Conservation (phyloP, 2,113 vertebrate genomes). For the Acanthisitta chloris region DNA sequence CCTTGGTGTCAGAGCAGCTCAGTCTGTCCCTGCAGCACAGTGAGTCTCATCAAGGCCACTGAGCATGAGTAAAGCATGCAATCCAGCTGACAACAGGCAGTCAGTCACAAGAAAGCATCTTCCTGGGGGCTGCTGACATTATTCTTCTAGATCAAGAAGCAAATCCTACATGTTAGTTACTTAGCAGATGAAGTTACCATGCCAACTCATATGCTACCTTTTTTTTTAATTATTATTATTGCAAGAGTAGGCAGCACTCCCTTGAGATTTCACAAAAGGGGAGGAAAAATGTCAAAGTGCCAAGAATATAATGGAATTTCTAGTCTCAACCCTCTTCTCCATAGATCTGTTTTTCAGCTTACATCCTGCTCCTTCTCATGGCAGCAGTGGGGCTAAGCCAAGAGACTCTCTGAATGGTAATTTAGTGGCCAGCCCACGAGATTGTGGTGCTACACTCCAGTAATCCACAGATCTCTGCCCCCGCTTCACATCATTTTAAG, state of each 20-base stretch:
- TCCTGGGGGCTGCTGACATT: constrained; percentile 55
- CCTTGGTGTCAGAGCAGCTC: not conserved
- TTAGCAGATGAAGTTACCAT: constrained; percentile 70
- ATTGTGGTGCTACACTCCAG: constrained; percentile 51
- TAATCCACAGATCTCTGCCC: not conserved
- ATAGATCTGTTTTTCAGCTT: constrained; percentile 47
- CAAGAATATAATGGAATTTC: constrained; percentile 54
- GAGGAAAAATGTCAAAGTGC: constrained; percentile 60
- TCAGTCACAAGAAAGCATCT: constrained; percentile 15
- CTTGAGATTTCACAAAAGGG: constrained; percentile 58
- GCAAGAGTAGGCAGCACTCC: constrained; percentile 38
- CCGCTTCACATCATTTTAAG: constrained; percentile 20
- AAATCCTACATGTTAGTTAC: constrained; percentile 56
- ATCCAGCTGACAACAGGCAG: not conserved
- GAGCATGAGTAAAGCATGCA: not conserved
- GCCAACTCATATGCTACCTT: constrained; percentile 64
- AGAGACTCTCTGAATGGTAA: constrained; percentile 46
- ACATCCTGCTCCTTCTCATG: not conserved
- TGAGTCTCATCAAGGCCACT: not conserved
- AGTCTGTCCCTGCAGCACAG: not conserved
- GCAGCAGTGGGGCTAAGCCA: constrained; percentile 25
- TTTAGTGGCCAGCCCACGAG: constrained; percentile 54
- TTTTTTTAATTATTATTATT: constrained; percentile 56
- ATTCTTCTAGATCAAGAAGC: constrained; percentile 62
- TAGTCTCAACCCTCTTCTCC: constrained; percentile 35